Percentiles rank a stretch among this genome's conserved stretches.
Conservation (phyloP, 2,113 vertebrate species). For the Aldabrachelys gigantea region DNA sequence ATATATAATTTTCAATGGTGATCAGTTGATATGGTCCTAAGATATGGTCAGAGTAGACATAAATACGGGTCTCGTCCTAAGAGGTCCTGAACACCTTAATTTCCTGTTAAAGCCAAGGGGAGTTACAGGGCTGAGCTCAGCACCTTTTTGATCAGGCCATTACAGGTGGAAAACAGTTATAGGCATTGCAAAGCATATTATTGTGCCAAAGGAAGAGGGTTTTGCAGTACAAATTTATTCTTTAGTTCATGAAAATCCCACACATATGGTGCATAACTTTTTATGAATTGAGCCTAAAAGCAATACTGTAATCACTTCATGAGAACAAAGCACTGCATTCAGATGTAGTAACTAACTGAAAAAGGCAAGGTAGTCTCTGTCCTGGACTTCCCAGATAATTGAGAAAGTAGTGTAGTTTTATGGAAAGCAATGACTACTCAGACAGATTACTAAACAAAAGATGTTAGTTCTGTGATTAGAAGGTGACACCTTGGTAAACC, state of each 20-base stretch:
- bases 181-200: background rate
- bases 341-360: background rate
- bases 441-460: background rate
- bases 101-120: accelerated
- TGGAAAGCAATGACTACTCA: background rate
- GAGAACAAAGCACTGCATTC: background rate
- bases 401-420: background rate
- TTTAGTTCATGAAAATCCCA: background rate
- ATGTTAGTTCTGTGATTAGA: background rate
- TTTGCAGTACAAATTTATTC: background rate
- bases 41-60: background rate
- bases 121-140: background rate
- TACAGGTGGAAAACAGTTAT: background rate
- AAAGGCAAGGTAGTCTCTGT: background rate
- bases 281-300: background rate
- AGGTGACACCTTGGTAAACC: background rate
- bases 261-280: background rate
- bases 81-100: background rate
- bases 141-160: background rate
- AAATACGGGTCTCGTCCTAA: accelerated
- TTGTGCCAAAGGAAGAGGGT: background rate
- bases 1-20: background rate
- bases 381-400: background rate
- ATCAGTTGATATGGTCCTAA: background rate
- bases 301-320: background rate